phyloP scores from a whole-genome alignment of 2,113 vertebrate genomes.

The Xenus cinereus region DNA sequence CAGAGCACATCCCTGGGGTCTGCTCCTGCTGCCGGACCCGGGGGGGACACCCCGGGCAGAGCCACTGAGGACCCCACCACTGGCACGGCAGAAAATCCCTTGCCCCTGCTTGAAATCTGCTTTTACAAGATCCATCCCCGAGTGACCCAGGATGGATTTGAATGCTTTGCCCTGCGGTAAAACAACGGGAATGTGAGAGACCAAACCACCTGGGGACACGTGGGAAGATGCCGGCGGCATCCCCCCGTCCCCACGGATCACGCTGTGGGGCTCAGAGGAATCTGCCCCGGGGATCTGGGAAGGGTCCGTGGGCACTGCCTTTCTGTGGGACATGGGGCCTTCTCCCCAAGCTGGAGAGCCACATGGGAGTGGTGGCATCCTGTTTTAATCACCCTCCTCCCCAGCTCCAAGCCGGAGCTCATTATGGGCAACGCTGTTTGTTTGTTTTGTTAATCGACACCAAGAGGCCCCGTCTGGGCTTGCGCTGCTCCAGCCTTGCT shows the following conservation, averaged over 20 bases:
- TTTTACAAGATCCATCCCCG: background rate
- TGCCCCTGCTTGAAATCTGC: background rate
- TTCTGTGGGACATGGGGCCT: background rate
- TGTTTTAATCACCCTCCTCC: background rate
- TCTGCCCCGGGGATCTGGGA: background rate
- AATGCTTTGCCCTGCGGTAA: background rate
- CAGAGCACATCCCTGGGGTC: background rate
- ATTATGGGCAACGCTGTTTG: conserved; percentile 42
- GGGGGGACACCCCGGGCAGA: background rate
- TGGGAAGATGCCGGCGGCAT: background rate
- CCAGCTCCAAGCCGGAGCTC: conserved; percentile 1
- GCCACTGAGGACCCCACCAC: background rate
- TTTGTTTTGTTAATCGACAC: conserved; percentile 61
- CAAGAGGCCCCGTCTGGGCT: conserved; percentile 28
- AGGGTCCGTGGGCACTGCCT: background rate
- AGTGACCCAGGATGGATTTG: background rate
- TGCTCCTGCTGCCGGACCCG: background rate
- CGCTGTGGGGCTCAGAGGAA: background rate
- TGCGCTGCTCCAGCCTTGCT: background rate
- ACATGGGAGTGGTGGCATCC: background rate
- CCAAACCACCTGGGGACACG: background rate
- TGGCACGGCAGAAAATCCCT: fast-evolving
- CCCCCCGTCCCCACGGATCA: fast-evolving
- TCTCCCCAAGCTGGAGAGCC: background rate
- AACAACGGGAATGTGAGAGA: background rate